Base-by-base conservation (phyloP, 2,113 vertebrate species). In the Aplodontia rufa region DNA sequence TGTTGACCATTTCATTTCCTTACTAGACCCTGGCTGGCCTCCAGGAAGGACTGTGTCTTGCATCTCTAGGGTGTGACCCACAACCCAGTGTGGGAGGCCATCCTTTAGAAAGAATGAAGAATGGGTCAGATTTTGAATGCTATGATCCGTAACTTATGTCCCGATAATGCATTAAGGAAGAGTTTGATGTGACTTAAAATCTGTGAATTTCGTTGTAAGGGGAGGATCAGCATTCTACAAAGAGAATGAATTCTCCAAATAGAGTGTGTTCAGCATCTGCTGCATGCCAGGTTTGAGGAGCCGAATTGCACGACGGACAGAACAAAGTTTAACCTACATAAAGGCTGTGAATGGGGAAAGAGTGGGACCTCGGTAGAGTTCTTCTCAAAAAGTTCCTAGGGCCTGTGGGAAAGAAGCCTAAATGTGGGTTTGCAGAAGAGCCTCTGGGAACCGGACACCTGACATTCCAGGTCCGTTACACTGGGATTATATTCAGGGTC, bases 61-160 rank as follows among this genome's bases (percentile, higher is more conserved):
- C 17, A 37, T 83, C 42, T 60, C 58, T 19, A 30, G 22, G 11
- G 28, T n/a, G 30, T 24, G 30, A 40, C 42, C 69, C 32, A 47
- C 2, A 45, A 45, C 32, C 32, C 4, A 4, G 11, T 1, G 24
- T 17, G 24, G 42, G 8, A 58, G 16, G 12, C 0, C 35, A 40
- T 90, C 53, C 19, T 40, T 28, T 30, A 37, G 51, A 81, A 10
- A 40, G 71, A 60, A 30, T 66, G 60, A 91, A 5, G n/a, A 49
- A 37, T 11, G 8, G 51, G 72, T 75, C 51, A 80, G 62, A 72
- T 26, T 14, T 75, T 45, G 22, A 83, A 24, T 10, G 32, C 6
- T 42, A 24, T 55, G 4, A 75, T 49, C 37, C 8, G 4, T 45
- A 55, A 66, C 81, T 81, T 66, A 40, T 58, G 40, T 40, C 51